Conservation (phyloP, 1,140 invertebrate species). For the Brachionus plicatilis region DNA sequence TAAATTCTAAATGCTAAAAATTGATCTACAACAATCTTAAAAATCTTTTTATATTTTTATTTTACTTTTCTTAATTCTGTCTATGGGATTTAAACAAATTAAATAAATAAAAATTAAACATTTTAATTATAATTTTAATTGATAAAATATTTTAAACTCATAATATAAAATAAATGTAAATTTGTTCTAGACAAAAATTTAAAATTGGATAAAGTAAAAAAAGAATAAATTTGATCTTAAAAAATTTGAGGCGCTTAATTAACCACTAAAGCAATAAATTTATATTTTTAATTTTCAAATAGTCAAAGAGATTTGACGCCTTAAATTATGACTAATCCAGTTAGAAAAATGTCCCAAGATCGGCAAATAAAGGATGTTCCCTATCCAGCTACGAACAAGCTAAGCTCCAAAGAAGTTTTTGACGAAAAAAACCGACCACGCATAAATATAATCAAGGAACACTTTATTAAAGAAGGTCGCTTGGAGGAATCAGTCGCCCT, state of each 20-base stretch:
- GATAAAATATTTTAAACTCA: no score
- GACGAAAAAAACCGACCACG: background rate
- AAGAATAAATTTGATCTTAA: background rate
- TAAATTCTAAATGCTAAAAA: no score
- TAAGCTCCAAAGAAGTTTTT: background rate
- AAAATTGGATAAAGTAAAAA: background rate
- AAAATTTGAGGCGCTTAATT: background rate
- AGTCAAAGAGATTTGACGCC: background rate
- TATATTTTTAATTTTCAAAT: background rate
- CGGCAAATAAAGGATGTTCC: background rate
- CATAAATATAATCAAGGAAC: constrained; percentile 1
- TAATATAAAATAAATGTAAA: no score
- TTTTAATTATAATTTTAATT: no score
- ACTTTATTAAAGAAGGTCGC: constrained; percentile 32
- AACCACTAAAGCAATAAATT: background rate
- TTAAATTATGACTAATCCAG: background rate
- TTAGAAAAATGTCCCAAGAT: background rate
- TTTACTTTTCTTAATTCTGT: no score
- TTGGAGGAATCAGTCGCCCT: background rate
- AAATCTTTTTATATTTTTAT: no score
- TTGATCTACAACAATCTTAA: no score
- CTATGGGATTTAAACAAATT: no score
- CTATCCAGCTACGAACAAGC: background rate
- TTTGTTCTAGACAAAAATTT: background rate
- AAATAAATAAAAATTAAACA: no score